Base-by-base conservation (phyloP, 2,888 invertebrate genomes). In the Dendrolimus houi region DNA sequence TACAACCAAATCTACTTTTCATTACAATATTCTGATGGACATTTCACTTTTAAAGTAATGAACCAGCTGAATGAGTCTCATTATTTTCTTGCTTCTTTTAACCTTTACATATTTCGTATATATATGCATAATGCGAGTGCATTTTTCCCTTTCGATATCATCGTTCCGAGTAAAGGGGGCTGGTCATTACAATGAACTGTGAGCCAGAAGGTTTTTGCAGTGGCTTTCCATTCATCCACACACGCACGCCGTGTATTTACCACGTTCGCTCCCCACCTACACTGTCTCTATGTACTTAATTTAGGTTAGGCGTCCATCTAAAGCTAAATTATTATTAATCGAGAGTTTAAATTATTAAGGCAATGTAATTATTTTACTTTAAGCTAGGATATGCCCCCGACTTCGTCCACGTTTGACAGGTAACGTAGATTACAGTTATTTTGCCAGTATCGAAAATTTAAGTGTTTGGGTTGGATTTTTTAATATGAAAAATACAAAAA, bases 311-410 rank as follows among this genome's bases (percentile, higher is more conserved):
- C 42, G 55, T 53, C 55, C 12, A 58, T 55, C 55, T 60, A 55
- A 62, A 53, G 58, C 58, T 60, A n/a, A 40, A 60, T 60, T 56
- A 57, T 40, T 54, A 42, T 57, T 17, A 55, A 53, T 52, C 55
- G 55, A 52, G 52, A 41, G 47, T 29, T 41, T 29, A 0, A 29
- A 29, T 29, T 29, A 29, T 29, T 29, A 29, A 29, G 29, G 29
- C 29, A 29, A 29, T 29, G 6, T 29, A 29, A 29, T 6, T 29
- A 3, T 29, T 29, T 29, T 29, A 29, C 6, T 29, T 29, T 29
- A 29, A 29, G 29, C 29, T 29, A 29, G 29, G 29, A 29, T 29
- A 29, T 29, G 29, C 29, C 6, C 29, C 29, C 6, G 29, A 29
- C 2, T 17, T 3, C 29, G 29, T 3, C 29, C 0, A 29, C 29